phyloP scores from a whole-genome alignment of 2,888 invertebrate species.

The Clanis bilineata region DNA sequence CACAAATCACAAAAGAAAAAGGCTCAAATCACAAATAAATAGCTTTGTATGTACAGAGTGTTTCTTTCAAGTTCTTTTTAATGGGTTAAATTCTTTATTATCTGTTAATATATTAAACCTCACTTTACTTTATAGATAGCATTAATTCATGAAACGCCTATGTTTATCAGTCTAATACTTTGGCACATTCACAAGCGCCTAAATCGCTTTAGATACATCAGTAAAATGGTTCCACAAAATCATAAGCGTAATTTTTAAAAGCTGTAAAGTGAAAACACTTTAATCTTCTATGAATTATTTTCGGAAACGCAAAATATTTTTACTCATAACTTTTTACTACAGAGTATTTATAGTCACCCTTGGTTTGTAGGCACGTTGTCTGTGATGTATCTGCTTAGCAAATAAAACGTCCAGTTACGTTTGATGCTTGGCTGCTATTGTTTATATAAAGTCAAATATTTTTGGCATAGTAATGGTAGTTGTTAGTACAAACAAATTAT shows the following conservation, averaged over 20 bases:
- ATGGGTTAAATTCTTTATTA: too few relatives aligned
- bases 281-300: slow-evolving; percentile 13
- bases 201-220: neutral
- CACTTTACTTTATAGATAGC: too few relatives aligned
- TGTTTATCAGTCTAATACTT: neutral
- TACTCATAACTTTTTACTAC: neutral
- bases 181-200: neutral
- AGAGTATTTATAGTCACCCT: slow-evolving; percentile 25
- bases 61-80: neutral
- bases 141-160: neutral
- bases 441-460: slow-evolving; percentile 60
- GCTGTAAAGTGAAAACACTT: neutral
- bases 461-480: slow-evolving; percentile 54
- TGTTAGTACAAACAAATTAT: slow-evolving; percentile 55
- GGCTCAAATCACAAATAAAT: too few relatives aligned
- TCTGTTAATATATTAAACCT: too few relatives aligned
- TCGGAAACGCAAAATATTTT: neutral
- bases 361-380: slow-evolving; percentile 25
- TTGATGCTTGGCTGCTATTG: slow-evolving; percentile 44
- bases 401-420: slow-evolving; percentile 32
- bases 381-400: slow-evolving; percentile 23
- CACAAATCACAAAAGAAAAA: too few relatives aligned
- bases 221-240: neutral
- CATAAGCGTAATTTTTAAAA: neutral
- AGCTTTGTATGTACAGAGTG: neutral